phyloP scores from a whole-genome alignment of 2,888 invertebrate species.

The Rotaria magnacalcarata region DNA sequence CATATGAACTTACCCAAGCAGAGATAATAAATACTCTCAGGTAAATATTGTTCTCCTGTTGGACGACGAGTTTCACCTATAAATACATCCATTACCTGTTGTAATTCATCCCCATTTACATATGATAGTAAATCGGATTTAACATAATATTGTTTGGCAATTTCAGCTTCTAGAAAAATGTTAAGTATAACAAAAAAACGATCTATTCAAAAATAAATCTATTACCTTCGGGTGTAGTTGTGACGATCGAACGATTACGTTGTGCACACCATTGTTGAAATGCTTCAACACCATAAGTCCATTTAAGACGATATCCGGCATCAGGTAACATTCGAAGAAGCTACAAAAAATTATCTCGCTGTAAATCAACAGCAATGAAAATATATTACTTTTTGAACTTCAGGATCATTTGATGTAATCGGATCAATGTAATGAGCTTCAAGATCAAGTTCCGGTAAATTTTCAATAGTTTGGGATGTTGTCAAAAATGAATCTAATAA shows the following conservation, averaged over 20 bases:
- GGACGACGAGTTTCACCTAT: slow-evolving; percentile 83
- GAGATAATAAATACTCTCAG: slow-evolving; percentile 88
- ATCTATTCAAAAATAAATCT: too few relatives aligned
- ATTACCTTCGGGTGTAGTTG: neutral
- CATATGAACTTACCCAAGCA: slow-evolving; percentile 64
- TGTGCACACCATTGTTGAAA: slow-evolving; percentile 25
- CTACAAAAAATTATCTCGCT: neutral
- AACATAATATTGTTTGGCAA: neutral
- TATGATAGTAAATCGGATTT: slow-evolving; percentile 36
- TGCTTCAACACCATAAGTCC: slow-evolving; percentile 36
- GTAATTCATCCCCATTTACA: slow-evolving; percentile 68
- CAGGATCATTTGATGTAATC: neutral
- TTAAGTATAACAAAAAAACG: too few relatives aligned
- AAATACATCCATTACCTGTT: slow-evolving; percentile 78
- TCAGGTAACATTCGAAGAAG: slow-evolving; percentile 36
- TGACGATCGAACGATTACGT: neutral
- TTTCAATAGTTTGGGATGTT: neutral
- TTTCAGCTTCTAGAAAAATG: neutral
- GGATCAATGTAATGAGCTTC: slow-evolving; percentile 31
- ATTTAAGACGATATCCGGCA: slow-evolving; percentile 23
- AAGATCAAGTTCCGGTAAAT: slow-evolving; percentile 27
- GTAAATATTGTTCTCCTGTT: slow-evolving; percentile 83
- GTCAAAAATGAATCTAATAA: neutral
- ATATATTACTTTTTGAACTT: slow-evolving; percentile 16
- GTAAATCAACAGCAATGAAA: too few relatives aligned